phyloP scores from a whole-genome alignment of 2,888 invertebrate genomes.

The Invenusta paracnida region DNA sequence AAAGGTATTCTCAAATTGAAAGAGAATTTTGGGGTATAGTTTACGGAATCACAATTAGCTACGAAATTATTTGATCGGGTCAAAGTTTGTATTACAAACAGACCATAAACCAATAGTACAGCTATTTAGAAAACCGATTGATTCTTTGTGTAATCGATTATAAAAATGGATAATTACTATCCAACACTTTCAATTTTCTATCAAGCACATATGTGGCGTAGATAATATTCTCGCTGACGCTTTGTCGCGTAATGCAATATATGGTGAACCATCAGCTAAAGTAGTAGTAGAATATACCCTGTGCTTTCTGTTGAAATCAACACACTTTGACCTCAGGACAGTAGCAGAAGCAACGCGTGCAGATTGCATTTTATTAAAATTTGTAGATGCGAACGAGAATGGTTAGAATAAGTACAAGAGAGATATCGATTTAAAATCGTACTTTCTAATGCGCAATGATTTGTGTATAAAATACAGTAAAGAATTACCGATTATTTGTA shows the following conservation, averaged over 20 bases:
- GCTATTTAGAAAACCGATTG: conserved; percentile 3
- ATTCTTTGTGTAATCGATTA: background rate
- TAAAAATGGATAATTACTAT: background rate
- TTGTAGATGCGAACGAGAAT: background rate
- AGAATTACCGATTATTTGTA: background rate
- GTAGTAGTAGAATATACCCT: background rate
- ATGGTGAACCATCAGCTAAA: background rate
- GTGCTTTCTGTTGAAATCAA: background rate
- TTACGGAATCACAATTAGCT: background rate
- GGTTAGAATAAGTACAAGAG: background rate
- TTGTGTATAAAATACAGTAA: background rate
- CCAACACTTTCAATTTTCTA: background rate
- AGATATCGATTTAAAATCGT: background rate
- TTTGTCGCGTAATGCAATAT: background rate
- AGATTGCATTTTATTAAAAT: background rate
- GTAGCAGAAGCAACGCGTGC: background rate
- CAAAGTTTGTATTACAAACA: background rate
- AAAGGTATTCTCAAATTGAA: conserved; percentile 17
- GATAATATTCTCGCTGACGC: conserved; percentile 9
- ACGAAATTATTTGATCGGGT: background rate
- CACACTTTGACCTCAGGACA: background rate
- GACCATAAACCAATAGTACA: conserved; percentile 1
- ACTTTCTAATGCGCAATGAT: background rate
- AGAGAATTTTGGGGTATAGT: background rate
- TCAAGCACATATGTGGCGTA: background rate